Evolutionary conservation across 1,140 invertebrate genomes (phyloP), one percentile per base, ranked within the genome.

Genomic region (Drosophila teissieri): DNA sequence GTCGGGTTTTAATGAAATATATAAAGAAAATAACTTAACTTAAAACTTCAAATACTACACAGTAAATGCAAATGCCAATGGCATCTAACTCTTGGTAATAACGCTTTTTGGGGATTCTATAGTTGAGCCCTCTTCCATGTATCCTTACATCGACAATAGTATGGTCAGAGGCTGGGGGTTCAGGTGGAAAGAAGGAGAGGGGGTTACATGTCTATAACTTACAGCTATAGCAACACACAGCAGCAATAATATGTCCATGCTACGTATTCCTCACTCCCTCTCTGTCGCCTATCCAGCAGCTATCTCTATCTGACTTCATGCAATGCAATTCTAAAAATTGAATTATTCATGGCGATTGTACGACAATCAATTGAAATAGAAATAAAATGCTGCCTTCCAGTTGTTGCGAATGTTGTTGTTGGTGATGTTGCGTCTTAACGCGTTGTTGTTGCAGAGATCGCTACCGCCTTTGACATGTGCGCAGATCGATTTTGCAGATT

Each of bases 301-400:
- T 49, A 54, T 67, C 51, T 61, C 69, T 79, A 73, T 80, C 78
- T 69, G 54, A 60, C 52, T 77, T 74, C 83, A 64, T 67, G 72
- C 73, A 78, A 75, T 74, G 84, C 84, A 88, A 88, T 88, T 88
- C 83, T 78, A 88, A 86, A 77, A 86, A 86, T 69, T 86, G 82
- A 86, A 86, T 86, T 88, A 86, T 86, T 86, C 83, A 88, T 88
- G 79, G 84, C 83, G 83, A 88, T 88, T 88, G 83, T 88, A 89
- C 83, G 83, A 88, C 83, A 88, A 88, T 88, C 83, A 88, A 88
- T 88, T 88, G 83, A 88, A 88, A 88, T 88, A 89, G 83, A 88
- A 88, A 86, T 86, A 86, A 86, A 86, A 86, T 86, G 83, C 82
- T 86, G 75, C 79, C 64, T 82, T 83, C 82, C 82, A 85, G 60